Evolutionary conservation across 37 sponge, comb jelly and placozoan genomes (phyloP).

Genomic region (Dysidea cf. avara): DNA sequence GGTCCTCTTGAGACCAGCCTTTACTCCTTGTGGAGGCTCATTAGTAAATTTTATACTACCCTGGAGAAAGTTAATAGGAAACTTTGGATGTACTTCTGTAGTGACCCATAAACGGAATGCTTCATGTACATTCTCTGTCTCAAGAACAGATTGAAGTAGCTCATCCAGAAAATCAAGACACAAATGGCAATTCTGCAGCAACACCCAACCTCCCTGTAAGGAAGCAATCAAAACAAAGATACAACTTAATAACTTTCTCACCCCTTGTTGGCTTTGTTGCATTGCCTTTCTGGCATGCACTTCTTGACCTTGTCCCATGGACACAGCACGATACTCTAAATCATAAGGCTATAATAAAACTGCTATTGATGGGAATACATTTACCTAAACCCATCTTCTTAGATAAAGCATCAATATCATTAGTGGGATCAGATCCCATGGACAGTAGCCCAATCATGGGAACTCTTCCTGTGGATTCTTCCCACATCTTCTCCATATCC

Average conservation of each 20-base stretch:
- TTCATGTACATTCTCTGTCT: slow-evolving; percentile 79
- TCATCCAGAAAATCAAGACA: slow-evolving; percentile 97
- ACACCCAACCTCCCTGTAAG: slow-evolving; percentile 87
- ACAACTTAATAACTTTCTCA: slow-evolving; percentile 26
- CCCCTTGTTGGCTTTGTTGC: slow-evolving; percentile 77
- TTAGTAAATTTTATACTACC: slow-evolving; percentile 93
- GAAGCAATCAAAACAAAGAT: too few relatives aligned
- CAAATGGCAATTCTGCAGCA: slow-evolving; percentile 96
- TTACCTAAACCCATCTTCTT: slow-evolving; percentile 97
- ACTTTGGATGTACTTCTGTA: slow-evolving; percentile 95
- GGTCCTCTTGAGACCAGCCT: slow-evolving; percentile 95
- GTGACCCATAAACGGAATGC: slow-evolving; percentile 90
- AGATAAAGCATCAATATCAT: slow-evolving; percentile 87
- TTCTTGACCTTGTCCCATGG: slow-evolving; percentile 99
- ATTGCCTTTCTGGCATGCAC: slow-evolving; percentile 93
- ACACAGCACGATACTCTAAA: slow-evolving; percentile 83
- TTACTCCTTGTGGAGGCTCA: slow-evolving; percentile 96
- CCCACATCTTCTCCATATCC: slow-evolving; percentile 90
- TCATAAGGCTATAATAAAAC: neutral
- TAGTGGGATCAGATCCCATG: slow-evolving; percentile 97
- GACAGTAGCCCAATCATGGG: slow-evolving; percentile 98
- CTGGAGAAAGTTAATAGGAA: slow-evolving; percentile 93
- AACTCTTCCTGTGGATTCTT: slow-evolving; percentile 69
- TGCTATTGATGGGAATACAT: slow-evolving; percentile 1
- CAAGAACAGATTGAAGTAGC: slow-evolving; percentile 75